Evolutionary conservation across 1,140 invertebrate genomes (phyloP), one percentile per base, ranked within the genome.

Genomic region (Leptinotarsa defecta): DNA sequence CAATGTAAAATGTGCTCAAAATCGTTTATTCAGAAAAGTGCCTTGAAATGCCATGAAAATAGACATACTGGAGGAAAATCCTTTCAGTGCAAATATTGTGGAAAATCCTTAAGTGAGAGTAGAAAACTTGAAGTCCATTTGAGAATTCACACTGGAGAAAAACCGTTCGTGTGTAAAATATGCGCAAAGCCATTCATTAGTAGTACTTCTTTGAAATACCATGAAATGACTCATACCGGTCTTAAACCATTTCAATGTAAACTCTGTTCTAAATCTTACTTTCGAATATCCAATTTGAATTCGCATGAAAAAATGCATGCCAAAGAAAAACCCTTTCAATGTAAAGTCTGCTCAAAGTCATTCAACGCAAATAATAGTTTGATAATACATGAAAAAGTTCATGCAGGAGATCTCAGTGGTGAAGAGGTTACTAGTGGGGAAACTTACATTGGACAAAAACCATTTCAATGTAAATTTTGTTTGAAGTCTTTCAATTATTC

Each of bases 401-500:
- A 68, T 24, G 24, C 65, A 6, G 65, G 67, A n/a, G 67, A 68
- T 63, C 61, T 17, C 3, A 63, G n/a, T 63, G n/a, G n/a, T 11
- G 61, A 63, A 17, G 13, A 63, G n/a, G n/a, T 63, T n/a, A 19
- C 22, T 22, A 22, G 15, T 19, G n/a, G 61, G 3, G 61, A 62
- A 65, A 65, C 22, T 17, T 22, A 65, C 22, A 15, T 22, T 20
- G 64, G 64, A 24, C 4, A 65, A 24, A 65, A 65, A 27, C 64
- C 64, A 65, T 65, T 19, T 27, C n/a, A n/a, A 19, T 65, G 64
- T 27, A 65, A 27, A 22, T 65, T 65, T 75, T 94, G 92, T 82
- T 88, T 89, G 34, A 90, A 92, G 76, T 86, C 89, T 11, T 93
- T 93, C 80, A 91, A 91, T n/a, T 89, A 83, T 86, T 71, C 73